Evolutionary conservation across 2,113 vertebrate genomes (phyloP).

Genomic region (Triplophysa tibetana): DNA sequence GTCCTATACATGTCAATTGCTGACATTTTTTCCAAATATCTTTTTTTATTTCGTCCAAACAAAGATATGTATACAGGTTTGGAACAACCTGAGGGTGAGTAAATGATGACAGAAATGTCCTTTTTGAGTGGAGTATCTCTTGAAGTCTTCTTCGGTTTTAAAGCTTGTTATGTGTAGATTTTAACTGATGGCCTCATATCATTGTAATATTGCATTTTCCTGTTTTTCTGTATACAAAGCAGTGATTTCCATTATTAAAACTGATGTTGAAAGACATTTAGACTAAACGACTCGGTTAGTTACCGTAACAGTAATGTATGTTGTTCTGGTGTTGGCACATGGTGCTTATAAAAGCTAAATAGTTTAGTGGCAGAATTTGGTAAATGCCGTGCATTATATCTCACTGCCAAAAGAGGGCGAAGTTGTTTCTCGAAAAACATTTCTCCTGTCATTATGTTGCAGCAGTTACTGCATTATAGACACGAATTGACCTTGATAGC

Average conservation of each 20-base stretch:
- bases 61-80: too few species aligned
- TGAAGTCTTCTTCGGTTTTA: too few species aligned
- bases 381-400: not conserved
- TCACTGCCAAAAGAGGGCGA: constrained; percentile 70
- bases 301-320: not conserved
- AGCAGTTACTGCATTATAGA: constrained; percentile 23
- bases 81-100: too few species aligned
- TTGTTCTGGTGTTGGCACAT: not conserved
- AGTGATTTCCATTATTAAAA: not conserved
- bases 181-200: not conserved
- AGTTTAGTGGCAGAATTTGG: not conserved
- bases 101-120: too few species aligned
- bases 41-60: too few species aligned
- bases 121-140: too few species aligned
- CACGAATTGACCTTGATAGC: not conserved
- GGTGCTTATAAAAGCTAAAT: not conserved
- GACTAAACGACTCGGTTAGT: not conserved
- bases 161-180: not conserved
- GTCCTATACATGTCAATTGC: too few species aligned
- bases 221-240: not conserved
- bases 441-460: constrained; percentile 19
- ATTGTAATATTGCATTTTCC: not conserved
- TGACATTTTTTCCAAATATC: too few species aligned
- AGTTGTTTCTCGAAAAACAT: constrained; percentile 53
- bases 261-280: not conserved